Evolutionary conservation across 2,797 vertebrate species (phyloP).

Genomic region (Propithecus perrieri): DNA sequence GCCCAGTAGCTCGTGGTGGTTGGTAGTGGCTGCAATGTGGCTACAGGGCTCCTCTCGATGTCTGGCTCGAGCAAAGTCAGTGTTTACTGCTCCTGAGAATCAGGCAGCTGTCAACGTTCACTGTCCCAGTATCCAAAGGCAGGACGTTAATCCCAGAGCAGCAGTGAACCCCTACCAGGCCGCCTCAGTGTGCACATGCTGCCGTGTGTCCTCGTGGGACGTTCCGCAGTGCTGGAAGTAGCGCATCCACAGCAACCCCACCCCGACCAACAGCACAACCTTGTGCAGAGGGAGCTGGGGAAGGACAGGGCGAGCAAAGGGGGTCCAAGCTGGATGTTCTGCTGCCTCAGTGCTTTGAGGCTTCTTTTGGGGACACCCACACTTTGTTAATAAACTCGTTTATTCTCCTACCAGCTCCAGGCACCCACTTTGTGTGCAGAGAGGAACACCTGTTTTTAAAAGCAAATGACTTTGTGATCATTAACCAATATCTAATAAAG

Average conservation of each 20-base stretch:
- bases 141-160: background rate
- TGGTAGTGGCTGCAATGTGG: accelerated
- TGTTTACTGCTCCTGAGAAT: background rate
- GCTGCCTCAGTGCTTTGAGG: background rate
- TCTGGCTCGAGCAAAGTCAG: background rate
- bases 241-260: background rate
- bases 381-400: background rate
- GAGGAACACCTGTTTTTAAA: conserved; percentile 56
- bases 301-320: background rate
- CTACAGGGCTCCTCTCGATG: background rate
- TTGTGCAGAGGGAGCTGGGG: background rate
- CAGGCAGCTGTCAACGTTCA: no score
- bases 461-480: conserved; percentile 66
- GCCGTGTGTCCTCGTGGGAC: background rate
- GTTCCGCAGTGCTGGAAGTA: background rate
- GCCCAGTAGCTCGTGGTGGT: accelerated
- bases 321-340: background rate
- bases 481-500: conserved; percentile 74
- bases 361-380: background rate
- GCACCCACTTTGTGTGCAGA: background rate
- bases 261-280: no score
- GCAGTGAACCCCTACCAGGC: accelerated
- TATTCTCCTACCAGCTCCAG: conserved; percentile 24
- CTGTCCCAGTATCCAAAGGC: background rate
- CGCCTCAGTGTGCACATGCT: accelerated